These are phyloP conservation scores for Synanthedon andrenaeformis DNA, from an alignment of 2,888 invertebrate species.

Conservation along the genomic window DNA sequence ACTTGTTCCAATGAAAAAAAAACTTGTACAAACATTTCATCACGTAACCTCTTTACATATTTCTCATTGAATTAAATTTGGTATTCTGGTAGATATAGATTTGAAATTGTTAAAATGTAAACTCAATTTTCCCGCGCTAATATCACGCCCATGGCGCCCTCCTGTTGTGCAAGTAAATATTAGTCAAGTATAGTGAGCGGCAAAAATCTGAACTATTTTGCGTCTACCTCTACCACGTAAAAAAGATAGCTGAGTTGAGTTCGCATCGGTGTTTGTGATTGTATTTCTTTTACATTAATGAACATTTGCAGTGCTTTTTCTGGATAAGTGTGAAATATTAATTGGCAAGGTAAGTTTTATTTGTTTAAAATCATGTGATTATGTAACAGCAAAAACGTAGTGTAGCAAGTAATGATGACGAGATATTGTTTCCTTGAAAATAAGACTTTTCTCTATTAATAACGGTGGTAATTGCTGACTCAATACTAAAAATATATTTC, in stretches of 20 bases:
- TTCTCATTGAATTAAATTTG: no score
- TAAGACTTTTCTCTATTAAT: not conserved
- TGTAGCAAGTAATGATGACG: conserved; percentile 22
- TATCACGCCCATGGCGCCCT: conserved; percentile 16
- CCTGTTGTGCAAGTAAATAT: not conserved
- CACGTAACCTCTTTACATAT: no score
- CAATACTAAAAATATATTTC: not conserved
- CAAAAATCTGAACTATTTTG: conserved; percentile 26
- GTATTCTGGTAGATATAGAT: no score
- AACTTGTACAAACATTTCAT: no score
- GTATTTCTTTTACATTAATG: not conserved
- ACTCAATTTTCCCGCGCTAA: conserved; percentile 13
- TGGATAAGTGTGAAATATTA: conserved; percentile 8
- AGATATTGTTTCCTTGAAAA: conserved; percentile 16
- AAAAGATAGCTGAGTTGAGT: not conserved
- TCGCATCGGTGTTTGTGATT: not conserved
- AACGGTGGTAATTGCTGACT: not conserved
- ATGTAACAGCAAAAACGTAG: conserved; percentile 35
- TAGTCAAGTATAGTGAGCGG: conserved; percentile 12
- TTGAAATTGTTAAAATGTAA: no score
- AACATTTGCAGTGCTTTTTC: not conserved
- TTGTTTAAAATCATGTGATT: conserved; percentile 22
- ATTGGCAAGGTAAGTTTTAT: conserved; percentile 35
- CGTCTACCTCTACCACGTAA: conserved; percentile 23
- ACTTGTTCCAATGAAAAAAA: no score